phyloP scores from a whole-genome alignment of 2,888 invertebrate genomes.

The Pristionchus maxplancki region DNA sequence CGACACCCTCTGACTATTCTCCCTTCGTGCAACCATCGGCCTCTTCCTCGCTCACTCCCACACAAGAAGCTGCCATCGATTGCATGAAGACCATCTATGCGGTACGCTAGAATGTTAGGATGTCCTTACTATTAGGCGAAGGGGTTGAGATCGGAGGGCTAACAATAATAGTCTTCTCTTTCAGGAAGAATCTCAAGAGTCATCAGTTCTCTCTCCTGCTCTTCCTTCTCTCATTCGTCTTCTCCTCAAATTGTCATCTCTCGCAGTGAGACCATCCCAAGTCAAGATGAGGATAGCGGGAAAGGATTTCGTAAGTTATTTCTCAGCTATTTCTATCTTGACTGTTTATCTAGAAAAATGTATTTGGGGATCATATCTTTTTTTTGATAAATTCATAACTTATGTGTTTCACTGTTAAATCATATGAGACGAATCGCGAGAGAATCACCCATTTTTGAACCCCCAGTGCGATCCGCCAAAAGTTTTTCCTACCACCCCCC shows the following conservation, averaged over 20 bases:
- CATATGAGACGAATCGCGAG: background rate
- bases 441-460: background rate
- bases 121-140: too few species aligned
- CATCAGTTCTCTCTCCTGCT: slow-evolving; percentile 57
- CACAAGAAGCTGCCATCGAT: slow-evolving; percentile 90
- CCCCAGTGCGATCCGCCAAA: slow-evolving; percentile 53
- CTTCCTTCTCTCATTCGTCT: slow-evolving; percentile 79
- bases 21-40: slow-evolving; percentile 87
- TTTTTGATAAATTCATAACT: background rate
- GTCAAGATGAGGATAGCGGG: slow-evolving; percentile 52
- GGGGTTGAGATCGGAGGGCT: too few species aligned
- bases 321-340: background rate
- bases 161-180: background rate
- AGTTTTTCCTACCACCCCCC: too few species aligned
- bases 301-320: slow-evolving; percentile 9
- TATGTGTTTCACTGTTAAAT: background rate
- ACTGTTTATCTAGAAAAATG: background rate
- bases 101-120: slow-evolving; percentile 81
- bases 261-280: slow-evolving; percentile 62
- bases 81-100: slow-evolving; percentile 91
- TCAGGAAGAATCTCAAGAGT: slow-evolving; percentile 62
- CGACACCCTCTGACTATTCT: slow-evolving; percentile 87
- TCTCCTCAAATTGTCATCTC: slow-evolving; percentile 69
- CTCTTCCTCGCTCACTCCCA: slow-evolving; percentile 87
- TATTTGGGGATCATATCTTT: too few species aligned